These are phyloP conservation scores for Dicaeum eximium DNA, from an alignment of 2,113 vertebrate species.

Conservation along the genomic window DNA sequence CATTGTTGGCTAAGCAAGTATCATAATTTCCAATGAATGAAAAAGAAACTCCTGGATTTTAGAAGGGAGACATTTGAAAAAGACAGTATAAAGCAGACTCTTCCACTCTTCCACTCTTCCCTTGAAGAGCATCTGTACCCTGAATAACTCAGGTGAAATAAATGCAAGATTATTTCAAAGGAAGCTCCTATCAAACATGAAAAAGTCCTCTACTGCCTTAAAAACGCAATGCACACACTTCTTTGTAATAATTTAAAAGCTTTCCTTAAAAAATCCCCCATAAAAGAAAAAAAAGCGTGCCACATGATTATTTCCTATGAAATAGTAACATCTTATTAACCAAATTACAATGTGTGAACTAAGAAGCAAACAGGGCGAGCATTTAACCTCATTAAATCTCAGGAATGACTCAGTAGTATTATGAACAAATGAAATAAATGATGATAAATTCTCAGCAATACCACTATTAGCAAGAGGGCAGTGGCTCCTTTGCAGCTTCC, in stretches of 20 bases:
- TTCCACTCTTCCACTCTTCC: neutral
- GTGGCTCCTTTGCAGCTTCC: neutral
- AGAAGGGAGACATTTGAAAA: neutral
- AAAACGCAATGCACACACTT: neutral
- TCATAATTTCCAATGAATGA: neutral
- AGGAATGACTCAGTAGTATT: neutral
- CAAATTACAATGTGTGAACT: neutral
- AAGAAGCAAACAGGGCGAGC: neutral
- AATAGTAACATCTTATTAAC: neutral
- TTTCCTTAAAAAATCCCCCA: neutral
- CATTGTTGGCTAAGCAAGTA: neutral
- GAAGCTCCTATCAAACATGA: neutral
- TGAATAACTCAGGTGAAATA: neutral
- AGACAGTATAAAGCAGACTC: neutral
- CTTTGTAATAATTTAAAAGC: neutral
- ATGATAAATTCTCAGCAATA: neutral
- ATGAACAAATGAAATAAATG: neutral
- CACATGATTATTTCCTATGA: neutral
- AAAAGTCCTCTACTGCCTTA: neutral
- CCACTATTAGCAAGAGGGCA: neutral
- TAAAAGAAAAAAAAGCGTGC: neutral
- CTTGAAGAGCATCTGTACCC: neutral
- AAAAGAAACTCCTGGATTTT: neutral
- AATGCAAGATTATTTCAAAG: neutral
- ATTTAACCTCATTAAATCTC: neutral